These are phyloP conservation scores for Dreissena polymorpha DNA, from an alignment of 1,140 invertebrate species.

Conservation along the genomic window DNA sequence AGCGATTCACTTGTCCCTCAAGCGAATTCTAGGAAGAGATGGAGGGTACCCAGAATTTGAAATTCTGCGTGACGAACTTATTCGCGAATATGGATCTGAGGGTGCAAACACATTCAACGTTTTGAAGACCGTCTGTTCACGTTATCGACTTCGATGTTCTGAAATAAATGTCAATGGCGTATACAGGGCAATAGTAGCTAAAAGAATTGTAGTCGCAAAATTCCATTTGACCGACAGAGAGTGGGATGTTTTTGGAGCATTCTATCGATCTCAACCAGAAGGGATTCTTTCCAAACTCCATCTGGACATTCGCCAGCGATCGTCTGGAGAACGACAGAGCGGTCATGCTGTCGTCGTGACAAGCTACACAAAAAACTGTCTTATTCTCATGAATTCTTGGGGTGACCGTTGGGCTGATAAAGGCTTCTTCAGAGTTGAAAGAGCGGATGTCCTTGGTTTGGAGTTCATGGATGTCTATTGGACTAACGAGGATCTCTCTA, in stretches of 20 bases:
- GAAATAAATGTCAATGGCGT: background rate
- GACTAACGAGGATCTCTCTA: background rate
- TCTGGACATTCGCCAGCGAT: background rate
- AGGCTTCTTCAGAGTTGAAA: slow-evolving; percentile 33
- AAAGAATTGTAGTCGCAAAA: slow-evolving; percentile 21
- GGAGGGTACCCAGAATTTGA: slow-evolving; percentile 1
- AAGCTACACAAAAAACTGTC: slow-evolving; percentile 30
- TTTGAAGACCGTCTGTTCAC: slow-evolving; percentile 6
- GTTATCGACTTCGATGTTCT: slow-evolving; percentile 17
- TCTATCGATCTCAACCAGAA: background rate
- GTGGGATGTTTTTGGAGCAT: background rate
- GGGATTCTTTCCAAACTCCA: slow-evolving; percentile 23
- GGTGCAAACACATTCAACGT: slow-evolving; percentile 9
- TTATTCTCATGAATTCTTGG: slow-evolving; percentile 43
- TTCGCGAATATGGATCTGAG: background rate
- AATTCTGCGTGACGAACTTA: slow-evolving; percentile 24
- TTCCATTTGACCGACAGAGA: slow-evolving; percentile 11
- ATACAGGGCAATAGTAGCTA: slow-evolving; percentile 7
- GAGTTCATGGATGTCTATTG: slow-evolving; percentile 46
- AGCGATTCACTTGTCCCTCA: slow-evolving; percentile 37
- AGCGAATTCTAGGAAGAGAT: slow-evolving; percentile 24
- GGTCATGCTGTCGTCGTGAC: slow-evolving; percentile 40
- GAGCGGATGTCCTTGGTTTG: slow-evolving; percentile 21
- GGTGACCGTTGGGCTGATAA: slow-evolving; percentile 21
- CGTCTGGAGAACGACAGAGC: background rate